Conservation (phyloP, 1,140 invertebrate species). For the Elysia chlorotica region DNA sequence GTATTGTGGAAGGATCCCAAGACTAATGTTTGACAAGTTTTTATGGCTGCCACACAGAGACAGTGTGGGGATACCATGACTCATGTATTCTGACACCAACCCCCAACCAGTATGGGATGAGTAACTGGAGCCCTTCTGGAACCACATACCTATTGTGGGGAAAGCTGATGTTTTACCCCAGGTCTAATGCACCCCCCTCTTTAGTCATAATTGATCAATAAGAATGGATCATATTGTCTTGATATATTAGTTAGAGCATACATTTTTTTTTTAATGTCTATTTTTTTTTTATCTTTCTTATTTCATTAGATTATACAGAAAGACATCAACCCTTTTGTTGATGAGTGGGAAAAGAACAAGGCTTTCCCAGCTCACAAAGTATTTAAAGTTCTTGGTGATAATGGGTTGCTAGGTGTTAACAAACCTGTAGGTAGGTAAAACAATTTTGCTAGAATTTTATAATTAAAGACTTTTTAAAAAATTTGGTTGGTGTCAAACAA, state of each 20-base stretch:
- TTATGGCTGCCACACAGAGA: too few relatives aligned
- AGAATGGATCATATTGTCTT: background rate
- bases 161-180: background rate
- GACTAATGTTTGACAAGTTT: too few relatives aligned
- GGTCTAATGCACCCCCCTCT: background rate
- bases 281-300: background rate
- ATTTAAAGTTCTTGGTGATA: conserved; percentile 67
- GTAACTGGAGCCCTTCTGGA: too few relatives aligned
- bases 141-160: background rate
- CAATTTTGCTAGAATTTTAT: too few relatives aligned
- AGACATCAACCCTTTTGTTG: conserved; percentile 70
- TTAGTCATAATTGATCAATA: background rate
- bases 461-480: too few relatives aligned
- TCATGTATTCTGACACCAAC: too few relatives aligned
- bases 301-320: conserved; percentile 64
- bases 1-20: too few relatives aligned
- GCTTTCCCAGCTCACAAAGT: conserved; percentile 67
- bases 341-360: conserved; percentile 66
- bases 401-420: conserved; percentile 68
- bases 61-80: too few relatives aligned
- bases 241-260: background rate
- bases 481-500: too few relatives aligned
- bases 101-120: too few relatives aligned
- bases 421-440: conserved; percentile 49
- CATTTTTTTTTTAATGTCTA: background rate